Percentiles rank a stretch among this genome's conserved stretches.
Conservation (phyloP, 2,888 invertebrate species). For the Dichetophora obliterata region DNA sequence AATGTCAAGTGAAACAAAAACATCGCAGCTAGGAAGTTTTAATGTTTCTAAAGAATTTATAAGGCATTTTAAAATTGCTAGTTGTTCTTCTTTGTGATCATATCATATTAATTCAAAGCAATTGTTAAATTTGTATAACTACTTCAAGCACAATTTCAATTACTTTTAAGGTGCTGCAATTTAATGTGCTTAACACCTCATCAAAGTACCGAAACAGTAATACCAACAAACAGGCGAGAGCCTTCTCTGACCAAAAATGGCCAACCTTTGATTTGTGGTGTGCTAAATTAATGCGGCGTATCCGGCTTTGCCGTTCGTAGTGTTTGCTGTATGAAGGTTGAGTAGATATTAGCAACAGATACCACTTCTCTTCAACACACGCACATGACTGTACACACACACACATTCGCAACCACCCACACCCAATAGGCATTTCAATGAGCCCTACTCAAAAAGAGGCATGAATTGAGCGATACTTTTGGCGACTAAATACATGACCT, state of each 20-base stretch:
- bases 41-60: too few species aligned
- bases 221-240: not conserved
- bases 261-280: constrained; percentile 19
- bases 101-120: too few species aligned
- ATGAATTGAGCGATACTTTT: too few species aligned
- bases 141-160: not conserved
- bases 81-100: too few species aligned
- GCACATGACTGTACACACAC: not conserved
- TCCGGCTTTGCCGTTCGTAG: not conserved
- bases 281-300: constrained; percentile 1
- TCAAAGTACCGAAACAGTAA: not conserved
- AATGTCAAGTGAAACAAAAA: not conserved
- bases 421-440: too few species aligned
- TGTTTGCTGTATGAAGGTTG: not conserved
- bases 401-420: not conserved
- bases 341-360: not conserved
- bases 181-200: not conserved
- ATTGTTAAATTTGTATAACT: not conserved
- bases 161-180: not conserved
- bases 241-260: not conserved
- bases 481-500: too few species aligned
- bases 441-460: too few species aligned
- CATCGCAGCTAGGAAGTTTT: too few species aligned
- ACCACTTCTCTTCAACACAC: not conserved
- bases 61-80: too few species aligned